A percentile compares a stretch with the other conserved stretches of the same genome.
These are phyloP conservation scores for Limnodromus scolopaceus DNA, from an alignment of 2,797 vertebrate species.

Conservation along the genomic window DNA sequence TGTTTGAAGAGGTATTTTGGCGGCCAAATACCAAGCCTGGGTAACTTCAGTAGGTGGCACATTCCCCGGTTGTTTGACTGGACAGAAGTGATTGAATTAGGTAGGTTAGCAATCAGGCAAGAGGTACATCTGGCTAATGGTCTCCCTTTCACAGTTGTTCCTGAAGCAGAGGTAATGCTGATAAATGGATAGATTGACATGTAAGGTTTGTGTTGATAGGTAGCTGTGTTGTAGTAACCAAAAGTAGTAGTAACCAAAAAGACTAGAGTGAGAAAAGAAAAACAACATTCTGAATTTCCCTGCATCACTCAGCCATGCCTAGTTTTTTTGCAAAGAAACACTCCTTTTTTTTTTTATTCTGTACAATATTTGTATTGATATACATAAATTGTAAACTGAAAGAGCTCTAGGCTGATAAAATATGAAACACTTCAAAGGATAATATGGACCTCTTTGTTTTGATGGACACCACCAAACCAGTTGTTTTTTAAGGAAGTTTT, in stretches of 20 bases:
- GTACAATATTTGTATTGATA: neutral
- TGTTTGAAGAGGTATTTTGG: neutral
- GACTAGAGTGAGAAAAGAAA: neutral
- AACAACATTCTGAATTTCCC: neutral
- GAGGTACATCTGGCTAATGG: neutral
- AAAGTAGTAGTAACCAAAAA: no score
- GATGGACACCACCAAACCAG: neutral
- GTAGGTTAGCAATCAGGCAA: neutral
- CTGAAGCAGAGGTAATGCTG: neutral
- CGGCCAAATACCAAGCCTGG: neutral
- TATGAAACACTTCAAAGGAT: neutral
- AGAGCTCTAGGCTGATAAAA: neutral
- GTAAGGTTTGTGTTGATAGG: neutral
- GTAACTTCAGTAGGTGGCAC: neutral
- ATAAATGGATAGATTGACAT: neutral
- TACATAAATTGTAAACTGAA: neutral
- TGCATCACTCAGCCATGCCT: accelerated
- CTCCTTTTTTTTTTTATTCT: neutral
- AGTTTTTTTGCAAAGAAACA: neutral
- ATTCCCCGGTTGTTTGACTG: neutral
- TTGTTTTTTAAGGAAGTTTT: neutral
- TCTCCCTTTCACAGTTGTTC: neutral
- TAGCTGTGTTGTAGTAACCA: neutral
- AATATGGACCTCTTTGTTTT: neutral
- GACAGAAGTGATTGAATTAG: neutral